phyloP scores from a whole-genome alignment of 2,113 vertebrate genomes.

The Leucosticte australis region DNA sequence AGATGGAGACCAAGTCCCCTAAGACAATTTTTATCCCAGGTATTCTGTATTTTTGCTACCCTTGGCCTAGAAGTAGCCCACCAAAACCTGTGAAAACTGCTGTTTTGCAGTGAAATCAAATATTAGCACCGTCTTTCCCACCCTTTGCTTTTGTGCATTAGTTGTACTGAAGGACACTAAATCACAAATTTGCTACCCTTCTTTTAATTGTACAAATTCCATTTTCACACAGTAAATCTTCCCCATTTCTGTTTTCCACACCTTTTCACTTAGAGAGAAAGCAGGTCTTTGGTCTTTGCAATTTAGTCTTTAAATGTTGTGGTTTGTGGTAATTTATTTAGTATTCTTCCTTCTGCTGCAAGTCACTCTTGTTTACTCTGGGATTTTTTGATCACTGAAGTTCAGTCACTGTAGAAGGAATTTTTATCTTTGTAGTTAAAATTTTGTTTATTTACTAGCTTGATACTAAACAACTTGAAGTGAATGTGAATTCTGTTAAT shows the following conservation, averaged over 20 bases:
- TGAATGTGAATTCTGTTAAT: neutral
- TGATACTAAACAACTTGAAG: neutral
- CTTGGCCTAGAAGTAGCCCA: neutral
- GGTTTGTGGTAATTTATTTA: neutral
- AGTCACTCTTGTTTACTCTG: neutral
- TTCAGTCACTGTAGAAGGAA: neutral
- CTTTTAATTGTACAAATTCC: neutral
- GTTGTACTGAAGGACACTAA: neutral
- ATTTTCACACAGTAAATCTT: neutral
- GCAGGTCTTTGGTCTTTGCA: neutral
- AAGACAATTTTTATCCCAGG: neutral
- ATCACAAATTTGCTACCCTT: neutral
- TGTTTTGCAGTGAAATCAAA: neutral
- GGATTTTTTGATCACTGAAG: neutral
- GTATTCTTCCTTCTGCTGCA: neutral
- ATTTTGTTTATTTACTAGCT: neutral
- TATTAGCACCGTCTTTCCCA: neutral
- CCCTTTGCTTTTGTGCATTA: neutral
- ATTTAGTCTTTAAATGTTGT: neutral
- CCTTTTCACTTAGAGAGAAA: neutral
- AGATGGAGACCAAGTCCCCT: neutral
- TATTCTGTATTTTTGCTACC: neutral
- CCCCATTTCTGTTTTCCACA: neutral
- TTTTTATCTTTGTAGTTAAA: neutral
- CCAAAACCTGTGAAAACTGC: neutral